phyloP scores from a whole-genome alignment of 2,888 invertebrate species.

The Latrodectus hesperus region DNA sequence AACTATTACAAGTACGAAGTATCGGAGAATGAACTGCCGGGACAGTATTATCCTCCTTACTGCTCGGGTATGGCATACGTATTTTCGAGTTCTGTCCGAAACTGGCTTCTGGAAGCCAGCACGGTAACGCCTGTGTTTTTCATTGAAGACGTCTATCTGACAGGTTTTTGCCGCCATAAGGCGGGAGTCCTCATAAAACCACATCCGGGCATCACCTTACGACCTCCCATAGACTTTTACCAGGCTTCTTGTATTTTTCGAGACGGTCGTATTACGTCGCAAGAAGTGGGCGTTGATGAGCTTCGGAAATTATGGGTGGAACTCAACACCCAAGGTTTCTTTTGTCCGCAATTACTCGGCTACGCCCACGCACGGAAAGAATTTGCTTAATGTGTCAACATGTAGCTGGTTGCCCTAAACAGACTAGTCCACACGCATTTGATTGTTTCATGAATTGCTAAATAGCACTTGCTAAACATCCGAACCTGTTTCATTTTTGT shows the following conservation, averaged over 20 bases:
- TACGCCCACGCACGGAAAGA: slow-evolving; percentile 16
- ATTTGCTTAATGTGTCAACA: background rate
- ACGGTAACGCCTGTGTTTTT: slow-evolving; percentile 71
- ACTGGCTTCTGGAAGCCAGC: slow-evolving; percentile 69
- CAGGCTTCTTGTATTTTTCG: slow-evolving; percentile 68
- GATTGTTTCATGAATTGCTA: slow-evolving; percentile 4
- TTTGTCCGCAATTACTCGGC: slow-evolving; percentile 68
- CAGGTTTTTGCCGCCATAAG: slow-evolving; percentile 72
- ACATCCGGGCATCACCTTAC: slow-evolving; percentile 68
- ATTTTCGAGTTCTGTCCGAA: slow-evolving; percentile 66
- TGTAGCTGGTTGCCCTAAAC: background rate
- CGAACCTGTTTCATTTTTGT: too few relatives aligned
- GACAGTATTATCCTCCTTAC: slow-evolving; percentile 71
- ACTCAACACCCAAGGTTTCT: slow-evolving; percentile 71
- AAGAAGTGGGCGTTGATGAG: slow-evolving; percentile 70
- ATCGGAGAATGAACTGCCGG: slow-evolving; percentile 68
- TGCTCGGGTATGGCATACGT: slow-evolving; percentile 72
- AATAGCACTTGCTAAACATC: background rate
- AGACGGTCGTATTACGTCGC: slow-evolving; percentile 71
- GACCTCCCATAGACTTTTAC: slow-evolving; percentile 61
- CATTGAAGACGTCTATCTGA: slow-evolving; percentile 72
- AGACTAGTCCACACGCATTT: background rate
- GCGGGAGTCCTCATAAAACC: slow-evolving; percentile 68
- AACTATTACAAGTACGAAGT: slow-evolving; percentile 70
- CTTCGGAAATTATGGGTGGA: slow-evolving; percentile 70